Percentiles rank a stretch among this genome's conserved stretches.
These are phyloP conservation scores for Ceratosolen fusciceps DNA, from an alignment of 1,140 invertebrate genomes.

Conservation along the genomic window DNA sequence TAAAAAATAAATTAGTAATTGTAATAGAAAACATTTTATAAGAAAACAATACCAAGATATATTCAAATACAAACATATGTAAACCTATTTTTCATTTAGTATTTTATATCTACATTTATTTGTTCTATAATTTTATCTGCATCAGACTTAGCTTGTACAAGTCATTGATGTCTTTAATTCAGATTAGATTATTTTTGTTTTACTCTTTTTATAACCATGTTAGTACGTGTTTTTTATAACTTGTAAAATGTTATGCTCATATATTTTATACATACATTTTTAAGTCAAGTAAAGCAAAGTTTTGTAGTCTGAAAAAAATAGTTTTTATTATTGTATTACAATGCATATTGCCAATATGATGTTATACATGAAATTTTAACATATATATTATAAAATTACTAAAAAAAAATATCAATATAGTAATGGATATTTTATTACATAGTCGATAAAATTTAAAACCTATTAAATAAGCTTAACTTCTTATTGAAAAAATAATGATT, in stretches of 20 bases:
- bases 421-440: constrained; percentile 70
- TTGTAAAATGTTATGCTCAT: constrained; percentile 61
- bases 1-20: constrained; percentile 26
- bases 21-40: background rate
- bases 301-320: constrained; percentile 50
- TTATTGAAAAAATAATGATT: background rate
- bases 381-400: constrained; percentile 61
- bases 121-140: too few species aligned
- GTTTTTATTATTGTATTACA: constrained; percentile 60
- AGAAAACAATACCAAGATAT: too few species aligned
- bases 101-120: too few species aligned
- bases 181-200: too few species aligned
- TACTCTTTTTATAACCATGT: constrained; percentile 43
- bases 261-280: background rate
- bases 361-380: constrained; percentile 64
- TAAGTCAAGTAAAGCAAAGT: constrained; percentile 51
- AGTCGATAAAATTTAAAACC: constrained; percentile 59
- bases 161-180: too few species aligned
- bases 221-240: constrained; percentile 58
- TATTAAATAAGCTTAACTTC: background rate
- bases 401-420: constrained; percentile 61
- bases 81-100: too few species aligned
- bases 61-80: too few species aligned
- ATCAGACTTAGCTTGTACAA: too few species aligned
- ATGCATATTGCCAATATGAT: constrained; percentile 66